A percentile compares a stretch with the other conserved stretches of the same genome.
Evolutionary conservation across 1,140 invertebrate species (phyloP).

Genomic region (Wiebesia pumilae): DNA sequence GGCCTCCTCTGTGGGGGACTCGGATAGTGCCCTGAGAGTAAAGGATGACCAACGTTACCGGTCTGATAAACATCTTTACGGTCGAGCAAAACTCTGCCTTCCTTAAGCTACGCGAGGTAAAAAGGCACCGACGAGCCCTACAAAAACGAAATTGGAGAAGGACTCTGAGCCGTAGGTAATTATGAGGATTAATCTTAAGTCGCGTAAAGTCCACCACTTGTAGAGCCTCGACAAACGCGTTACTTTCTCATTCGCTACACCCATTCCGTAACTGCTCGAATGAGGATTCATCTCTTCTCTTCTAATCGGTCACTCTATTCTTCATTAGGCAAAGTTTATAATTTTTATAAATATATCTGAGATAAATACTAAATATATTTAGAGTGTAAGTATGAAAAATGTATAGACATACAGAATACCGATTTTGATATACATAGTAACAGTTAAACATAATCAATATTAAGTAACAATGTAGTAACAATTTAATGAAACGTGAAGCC

Average conservation of each 20-base stretch:
- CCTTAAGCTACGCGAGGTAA: slow-evolving; percentile 20
- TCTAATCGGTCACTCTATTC: neutral
- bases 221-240: slow-evolving; percentile 60
- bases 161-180: slow-evolving; percentile 64
- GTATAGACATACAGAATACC: too few relatives aligned
- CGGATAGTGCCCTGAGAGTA: slow-evolving; percentile 42
- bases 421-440: too few relatives aligned
- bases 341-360: neutral
- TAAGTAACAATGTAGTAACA: too few relatives aligned
- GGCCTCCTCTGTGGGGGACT: neutral
- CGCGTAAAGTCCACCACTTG: slow-evolving; percentile 75
- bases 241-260: slow-evolving; percentile 7
- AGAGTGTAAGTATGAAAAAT: too few relatives aligned
- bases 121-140: slow-evolving; percentile 36
- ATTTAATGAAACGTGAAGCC: too few relatives aligned
- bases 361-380: too few relatives aligned
- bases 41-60: slow-evolving; percentile 59
- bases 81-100: slow-evolving; percentile 24
- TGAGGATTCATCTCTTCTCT: neutral
- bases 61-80: slow-evolving; percentile 69
- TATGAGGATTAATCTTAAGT: slow-evolving; percentile 75
- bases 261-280: neutral
- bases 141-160: slow-evolving; percentile 53
- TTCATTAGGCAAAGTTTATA: neutral
- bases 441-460: too few relatives aligned